Base-by-base conservation (phyloP, 2,888 invertebrate species). In the Drosophila greeni region DNA sequence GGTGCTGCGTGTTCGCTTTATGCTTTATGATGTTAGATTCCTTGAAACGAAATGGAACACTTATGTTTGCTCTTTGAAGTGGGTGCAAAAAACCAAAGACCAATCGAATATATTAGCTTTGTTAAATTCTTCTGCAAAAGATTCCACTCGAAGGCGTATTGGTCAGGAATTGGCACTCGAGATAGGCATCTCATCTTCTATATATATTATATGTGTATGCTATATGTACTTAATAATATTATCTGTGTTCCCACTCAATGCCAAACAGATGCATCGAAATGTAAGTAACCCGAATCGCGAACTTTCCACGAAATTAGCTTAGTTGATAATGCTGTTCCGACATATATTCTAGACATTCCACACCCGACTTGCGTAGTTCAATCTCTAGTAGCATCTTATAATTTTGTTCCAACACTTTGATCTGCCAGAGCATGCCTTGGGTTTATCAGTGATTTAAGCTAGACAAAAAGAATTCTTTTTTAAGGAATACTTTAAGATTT, bases 251-350 rank as follows among this genome's bases (percentile, higher is more conserved):
- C 66, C 72, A 84, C 61, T 68, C 65, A 81, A 80, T 84, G 84
- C 86, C 82, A 60, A 85, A 86, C 88, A 88, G 88, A 86, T 85
- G 86, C 84, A 77, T 88, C 88, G 55, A 88, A 88, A 86, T 88
- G 88, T 88, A 88, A 88, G 88, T 88, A 88, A 80, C 26, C 54
- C 43, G 5, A 55, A 29, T 51, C 26, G 24, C 42, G 42, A 49
- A 43, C 45, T 51, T 36, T 51, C n/a, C 45, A 45, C 33, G 26
- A 37, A 53, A 42, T 53, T 48, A 37, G 49, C 33, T 53, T 52
- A 45, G 48, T 43, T 31, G 55, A 72, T 40, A 59, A 52, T 52
- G 43, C n/a, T 24, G n/a, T 31, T 24, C 9, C 16, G 34, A 29
- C 45, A 26, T 40, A 23, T 8, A 40, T 18, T 24, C 33, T 60